Percentiles rank a stretch among this genome's conserved stretches.
Conservation (phyloP, 2,113 vertebrate genomes). For the Archilochus colubris region DNA sequence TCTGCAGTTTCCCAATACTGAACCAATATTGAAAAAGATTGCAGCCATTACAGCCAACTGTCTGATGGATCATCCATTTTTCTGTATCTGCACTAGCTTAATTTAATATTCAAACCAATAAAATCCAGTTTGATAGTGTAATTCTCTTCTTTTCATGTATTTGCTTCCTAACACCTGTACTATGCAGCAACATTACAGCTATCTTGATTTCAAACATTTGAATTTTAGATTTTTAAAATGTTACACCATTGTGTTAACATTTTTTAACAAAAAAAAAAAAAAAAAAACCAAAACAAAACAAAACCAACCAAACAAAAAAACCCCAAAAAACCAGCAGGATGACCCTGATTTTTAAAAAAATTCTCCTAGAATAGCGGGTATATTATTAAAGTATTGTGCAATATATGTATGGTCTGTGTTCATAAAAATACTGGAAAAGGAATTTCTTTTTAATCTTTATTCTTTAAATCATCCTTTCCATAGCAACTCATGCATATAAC, state of each 20-base stretch:
- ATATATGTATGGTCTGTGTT: neutral
- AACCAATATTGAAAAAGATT: neutral
- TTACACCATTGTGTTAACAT: neutral
- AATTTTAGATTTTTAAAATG: neutral
- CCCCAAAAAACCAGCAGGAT: neutral
- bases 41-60: neutral
- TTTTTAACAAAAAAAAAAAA: neutral
- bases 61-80: neutral
- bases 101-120: neutral
- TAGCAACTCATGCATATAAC: neutral
- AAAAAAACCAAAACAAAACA: no score
- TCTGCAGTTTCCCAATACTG: neutral
- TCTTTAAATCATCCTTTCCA: neutral
- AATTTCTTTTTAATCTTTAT: constrained; percentile 1
- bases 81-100: neutral
- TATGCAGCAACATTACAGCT: neutral
- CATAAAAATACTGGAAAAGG: neutral
- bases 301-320: no score
- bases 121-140: neutral
- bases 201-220: neutral
- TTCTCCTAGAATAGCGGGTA: neutral
- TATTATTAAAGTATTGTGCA: neutral
- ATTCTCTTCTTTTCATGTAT: neutral
- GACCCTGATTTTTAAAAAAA: neutral
- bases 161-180: neutral